Base-by-base conservation (phyloP, 2,797 vertebrate species). In the Acomys russatus region DNA sequence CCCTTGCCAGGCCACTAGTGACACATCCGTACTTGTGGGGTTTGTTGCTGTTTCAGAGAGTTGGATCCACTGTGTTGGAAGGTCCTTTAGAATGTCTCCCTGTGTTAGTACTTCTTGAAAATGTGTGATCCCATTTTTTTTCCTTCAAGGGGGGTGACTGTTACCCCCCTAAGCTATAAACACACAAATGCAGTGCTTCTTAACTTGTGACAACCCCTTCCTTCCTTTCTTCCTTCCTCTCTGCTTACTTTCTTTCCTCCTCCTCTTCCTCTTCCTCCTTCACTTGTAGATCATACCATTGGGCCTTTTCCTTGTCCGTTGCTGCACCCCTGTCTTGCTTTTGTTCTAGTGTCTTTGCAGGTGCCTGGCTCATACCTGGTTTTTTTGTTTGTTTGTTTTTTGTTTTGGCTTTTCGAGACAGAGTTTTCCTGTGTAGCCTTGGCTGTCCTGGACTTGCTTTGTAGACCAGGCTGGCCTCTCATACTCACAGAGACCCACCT, bases 221-320 rank as follows among this genome's bases (percentile, higher is more conserved):
- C 18, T 17, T 18, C 12, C 44, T 44, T 4, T 44, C 44, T 44
- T 3, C 44, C 4, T 44, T 44, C 44, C 4, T 44, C 4, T 4
- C 4, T 44, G 3, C 44, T 44, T 44, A n/a, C n/a, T 44, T n/a
- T n/a, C n/a, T n/a, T n/a, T n/a, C n/a, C n/a, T n/a, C n/a, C n/a
- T n/a, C n/a, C n/a, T n/a, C n/a, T n/a, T n/a, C n/a, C n/a, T n/a
- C n/a, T n/a, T n/a, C n/a, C 44, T 44, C 4, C 44, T 44, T 44
- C 3, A 0, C 44, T 61, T 49, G 15, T 51, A 9, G 17, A 23
- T 20, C 11, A 1, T 0, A 1, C 12, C 33, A 0, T 23, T 10
- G 54, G 8, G 5, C 15, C 35, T 68, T 66, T 54, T 49, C 77
- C 78, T 63, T 56, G 44, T 15, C 64, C 6, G 0, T 0, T 0